Base-by-base conservation (phyloP, 2,888 invertebrate species). In the Colletes collaris region DNA sequence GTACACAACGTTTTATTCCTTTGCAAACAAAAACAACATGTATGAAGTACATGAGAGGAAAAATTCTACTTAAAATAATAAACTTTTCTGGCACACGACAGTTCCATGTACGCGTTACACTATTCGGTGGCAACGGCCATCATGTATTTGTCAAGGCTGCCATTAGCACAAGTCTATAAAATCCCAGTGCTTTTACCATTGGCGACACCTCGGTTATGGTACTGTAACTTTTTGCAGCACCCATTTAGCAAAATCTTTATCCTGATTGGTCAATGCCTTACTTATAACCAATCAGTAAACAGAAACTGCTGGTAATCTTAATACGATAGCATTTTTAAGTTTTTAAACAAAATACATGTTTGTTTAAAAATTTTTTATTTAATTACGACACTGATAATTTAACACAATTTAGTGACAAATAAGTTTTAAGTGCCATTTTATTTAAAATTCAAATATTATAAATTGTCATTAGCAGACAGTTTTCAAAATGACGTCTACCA, bases 51-150 rank as follows among this genome's bases (percentile, higher is more conserved):
- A 70, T 66, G 73, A 81, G 81, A 68, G 70, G 74, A 79, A 80
- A 82, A 75, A 83, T 80, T 84, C 82, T 82, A 78, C 83, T 76
- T 83, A 88, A 79, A 87, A 89, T 86, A 88, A 86, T 86, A 88
- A 87, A 84, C 87, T 84, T 86, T 83, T 88, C 86, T 87, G 82
- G 83, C 78, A 83, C 87, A 86, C 87, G 89, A 90, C 89, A 88
- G 88, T 86, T 87, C 86, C 87, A 87, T 90, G 88, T 91, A 91
- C 91, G 91, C 91, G 91, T 91, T 91, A 91, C 89, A 90, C 90
- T 90, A 88, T 89, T 90, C 90, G 90, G 90, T 90, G 91, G 90
- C 90, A 90, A 92, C 91, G 91, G 91, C 91, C 91, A 91, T 92
- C 88, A 91, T 91, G 89, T 90, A 91, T 91, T 90, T 91, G 87